A percentile compares a stretch with the other conserved stretches of the same genome.
These are phyloP conservation scores for Aphelocoma californica DNA, from an alignment of 2,797 vertebrate species.

Conservation along the genomic window DNA sequence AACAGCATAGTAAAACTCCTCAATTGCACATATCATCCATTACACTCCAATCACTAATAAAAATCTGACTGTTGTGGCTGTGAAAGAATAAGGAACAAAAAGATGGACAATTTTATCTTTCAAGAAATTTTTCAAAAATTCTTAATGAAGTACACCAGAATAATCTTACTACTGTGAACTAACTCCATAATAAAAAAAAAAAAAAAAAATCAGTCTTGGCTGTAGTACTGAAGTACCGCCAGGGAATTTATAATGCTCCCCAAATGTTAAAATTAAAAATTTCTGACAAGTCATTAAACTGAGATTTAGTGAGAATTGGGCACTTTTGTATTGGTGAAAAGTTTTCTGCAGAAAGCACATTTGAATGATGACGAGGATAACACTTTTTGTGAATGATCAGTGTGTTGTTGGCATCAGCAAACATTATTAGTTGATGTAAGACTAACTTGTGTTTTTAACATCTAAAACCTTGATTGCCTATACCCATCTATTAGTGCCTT, in stretches of 20 bases:
- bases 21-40: fast-evolving
- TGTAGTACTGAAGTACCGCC: not conserved
- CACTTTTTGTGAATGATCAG: not conserved
- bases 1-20: not conserved
- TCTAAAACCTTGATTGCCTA: not conserved
- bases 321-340: not conserved
- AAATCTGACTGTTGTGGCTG: not conserved
- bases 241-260: not conserved
- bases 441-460: not conserved
- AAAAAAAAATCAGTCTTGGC: not conserved
- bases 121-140: fast-evolving
- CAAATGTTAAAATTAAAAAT: not conserved
- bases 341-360: not conserved
- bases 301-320: not conserved
- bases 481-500: not conserved
- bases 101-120: not conserved
- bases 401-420: not conserved
- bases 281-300: not conserved
- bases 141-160: not conserved
- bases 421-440: not conserved
- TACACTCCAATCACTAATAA: not conserved
- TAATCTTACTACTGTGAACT: not conserved
- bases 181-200: not conserved
- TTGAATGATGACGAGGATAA: not conserved
- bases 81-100: not conserved